Evolutionary conservation across 2,797 vertebrate genomes (phyloP), one percentile per base, ranked within the genome.

Genomic region (Lacerta agilis): DNA sequence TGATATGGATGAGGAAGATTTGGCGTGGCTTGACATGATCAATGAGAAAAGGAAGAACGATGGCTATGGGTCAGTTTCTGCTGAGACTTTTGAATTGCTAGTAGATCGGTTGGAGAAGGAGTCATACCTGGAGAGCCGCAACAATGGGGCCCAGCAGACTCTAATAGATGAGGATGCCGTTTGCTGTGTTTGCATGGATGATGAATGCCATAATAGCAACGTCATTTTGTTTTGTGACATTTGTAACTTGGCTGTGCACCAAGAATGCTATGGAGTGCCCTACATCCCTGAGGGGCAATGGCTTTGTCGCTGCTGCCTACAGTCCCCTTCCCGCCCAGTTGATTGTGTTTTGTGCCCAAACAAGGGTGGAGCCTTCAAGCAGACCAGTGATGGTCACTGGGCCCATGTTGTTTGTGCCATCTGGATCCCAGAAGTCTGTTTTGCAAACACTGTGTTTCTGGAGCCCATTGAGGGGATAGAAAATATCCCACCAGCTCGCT

Each of bases 371-470:
- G 99, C 99, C 94, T 99, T 99, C 96, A 99, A 99, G 95, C 99
- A 99, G 97, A 99, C 99, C 69, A 99, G 97, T 0, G 99, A 99
- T 38, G 99, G 99, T 66, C 98, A 97, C 84, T 99, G 99, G 99
- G 99, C 98, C n/a, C 99, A 99, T 0, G 99, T 99, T 69, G 98
- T 99, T 89, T 99, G 99, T 94, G 99, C 99, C 96, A 98, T 99
- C 95, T 99, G 99, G 99, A 99, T 99, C 93, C 99, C 99, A 1
- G 99, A 99, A 95, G 98, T 99, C 92, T 99, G 99, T 95, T 99
- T 99, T 89, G 98, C 98, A 88, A 99, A 99, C 96, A 99, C 99
- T 0, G 99, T 99, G 93, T 99, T 99, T 95, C 94, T 99, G 94
- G 99, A 99, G 95, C 99, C 99, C 10, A 98, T 99, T 0, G 99